phyloP scores from a whole-genome alignment of 2,113 vertebrate species.

The Sigmodon hispidus region DNA sequence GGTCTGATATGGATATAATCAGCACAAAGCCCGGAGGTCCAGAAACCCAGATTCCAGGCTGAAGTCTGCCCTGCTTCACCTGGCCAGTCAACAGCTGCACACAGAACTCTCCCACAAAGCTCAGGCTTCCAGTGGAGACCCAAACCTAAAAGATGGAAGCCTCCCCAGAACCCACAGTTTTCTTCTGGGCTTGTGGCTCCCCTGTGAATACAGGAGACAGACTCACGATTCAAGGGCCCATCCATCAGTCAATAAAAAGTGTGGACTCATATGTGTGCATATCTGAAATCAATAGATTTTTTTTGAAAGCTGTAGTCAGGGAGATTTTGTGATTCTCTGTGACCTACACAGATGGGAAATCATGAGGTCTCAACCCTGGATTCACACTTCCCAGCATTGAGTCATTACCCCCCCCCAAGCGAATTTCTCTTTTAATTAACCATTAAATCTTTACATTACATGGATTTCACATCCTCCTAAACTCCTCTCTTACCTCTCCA shows the following conservation, averaged over 20 bases:
- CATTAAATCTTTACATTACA: background rate
- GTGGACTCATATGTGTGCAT: too few relatives aligned
- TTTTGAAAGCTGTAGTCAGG: background rate
- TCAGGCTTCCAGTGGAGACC: fast-evolving
- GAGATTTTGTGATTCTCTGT: background rate
- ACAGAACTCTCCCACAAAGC: background rate
- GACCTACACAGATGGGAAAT: background rate
- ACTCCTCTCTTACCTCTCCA: background rate
- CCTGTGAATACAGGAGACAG: background rate
- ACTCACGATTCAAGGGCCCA: slow-evolving; percentile 13
- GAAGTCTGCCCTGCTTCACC: background rate
- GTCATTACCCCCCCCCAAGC: background rate
- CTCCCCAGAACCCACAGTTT: too few relatives aligned
- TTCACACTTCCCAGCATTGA: background rate
- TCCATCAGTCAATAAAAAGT: fast-evolving
- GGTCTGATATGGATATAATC: background rate
- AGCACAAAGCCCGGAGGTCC: background rate
- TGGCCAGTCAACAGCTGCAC: fast-evolving
- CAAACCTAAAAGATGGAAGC: background rate
- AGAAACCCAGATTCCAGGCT: background rate
- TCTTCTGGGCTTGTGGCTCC: background rate
- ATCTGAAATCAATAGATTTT: background rate
- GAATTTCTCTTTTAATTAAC: background rate
- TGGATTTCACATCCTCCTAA: too few relatives aligned
- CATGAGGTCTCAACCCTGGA: background rate